Evolutionary conservation across 2,797 vertebrate genomes (phyloP), one percentile per base, ranked within the genome.

Genomic region (Sebastiscus albofasciatus): DNA sequence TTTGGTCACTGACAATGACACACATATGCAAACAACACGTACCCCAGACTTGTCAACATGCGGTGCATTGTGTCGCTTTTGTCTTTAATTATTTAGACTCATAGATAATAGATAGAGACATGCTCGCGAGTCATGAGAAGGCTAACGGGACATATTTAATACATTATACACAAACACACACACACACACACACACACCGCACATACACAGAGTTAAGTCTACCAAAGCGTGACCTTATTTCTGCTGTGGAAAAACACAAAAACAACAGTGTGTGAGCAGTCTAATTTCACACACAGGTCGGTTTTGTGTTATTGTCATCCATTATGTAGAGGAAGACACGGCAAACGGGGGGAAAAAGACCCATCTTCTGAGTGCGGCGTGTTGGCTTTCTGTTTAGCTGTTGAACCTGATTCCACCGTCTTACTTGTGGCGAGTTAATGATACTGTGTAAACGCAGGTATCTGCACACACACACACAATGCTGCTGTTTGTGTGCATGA

Each of bases 81-180:
- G 85, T 55, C 74, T 92, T 96, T 75, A 95, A 95, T 94, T 93
- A 95, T 95, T 94, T 79, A 95, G 59, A 34, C 87, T 93, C 91
- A 93, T 95, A 85, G 90, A 93, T 95, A 94, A 95, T 95, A 89
- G 78, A 96, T 94, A 49, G 14, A 72, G 89, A 94, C 93, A 95
- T 86, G 85, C 75, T 90, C 74, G 20, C 65, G 86, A 91, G 94
- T 89, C 92, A 95, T 94, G 91, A 95, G 93, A 94, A 93, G 92
- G 84, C 90, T 86, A 90, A 90, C 81, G 34, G 90, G 92, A 90
- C 91, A 94, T 84, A 85, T 85, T 87, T 89, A 90, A 93, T 93
- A 90, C 85, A 93, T 92, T 87, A 89, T 78, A 52, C 49, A 52
- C 18, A 92, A 82, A 92, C 89, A 87, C 56, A 73, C 80, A 80